Evolutionary conservation across 1,140 invertebrate genomes (phyloP).

Genomic region (Cephus cinctus): DNA sequence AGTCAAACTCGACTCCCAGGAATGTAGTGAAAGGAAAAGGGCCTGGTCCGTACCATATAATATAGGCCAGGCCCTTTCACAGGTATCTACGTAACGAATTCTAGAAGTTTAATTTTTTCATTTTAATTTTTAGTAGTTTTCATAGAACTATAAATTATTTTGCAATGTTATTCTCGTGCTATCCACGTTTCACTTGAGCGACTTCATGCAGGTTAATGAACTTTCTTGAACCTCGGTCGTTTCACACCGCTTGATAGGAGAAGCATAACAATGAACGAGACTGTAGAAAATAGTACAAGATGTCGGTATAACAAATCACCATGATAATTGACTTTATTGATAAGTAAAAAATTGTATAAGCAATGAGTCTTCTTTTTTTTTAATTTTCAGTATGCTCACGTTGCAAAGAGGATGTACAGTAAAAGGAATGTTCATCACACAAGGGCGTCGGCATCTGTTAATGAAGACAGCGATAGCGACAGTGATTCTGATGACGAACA

Average conservation of each 20-base stretch:
- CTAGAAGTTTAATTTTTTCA: too few relatives aligned
- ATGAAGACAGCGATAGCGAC: conserved; percentile 57
- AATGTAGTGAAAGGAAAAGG: too few relatives aligned
- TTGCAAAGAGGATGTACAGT: conserved; percentile 48
- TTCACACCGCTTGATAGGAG: background rate
- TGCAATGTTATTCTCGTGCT: too few relatives aligned
- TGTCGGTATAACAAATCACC: background rate
- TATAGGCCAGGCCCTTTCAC: too few relatives aligned
- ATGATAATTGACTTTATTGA: background rate
- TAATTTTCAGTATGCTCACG: conserved; percentile 20
- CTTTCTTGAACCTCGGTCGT: background rate
- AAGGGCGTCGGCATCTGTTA: conserved; percentile 37
- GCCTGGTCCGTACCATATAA: too few relatives aligned
- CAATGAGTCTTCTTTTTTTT: background rate
- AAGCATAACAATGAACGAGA: background rate
- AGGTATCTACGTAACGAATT: too few relatives aligned
- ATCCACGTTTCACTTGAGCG: too few relatives aligned
- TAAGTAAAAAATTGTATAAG: background rate
- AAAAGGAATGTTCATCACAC: conserved; percentile 55
- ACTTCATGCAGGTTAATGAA: background rate
- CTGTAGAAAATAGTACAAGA: background rate
- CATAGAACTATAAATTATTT: too few relatives aligned
- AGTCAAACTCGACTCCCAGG: too few relatives aligned
- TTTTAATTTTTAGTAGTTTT: too few relatives aligned
- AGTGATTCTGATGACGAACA: conserved; percentile 62